Evolutionary conservation across 1,140 invertebrate genomes (phyloP), one percentile per base, ranked within the genome.

Genomic region (Meloidogyne hapla): DNA sequence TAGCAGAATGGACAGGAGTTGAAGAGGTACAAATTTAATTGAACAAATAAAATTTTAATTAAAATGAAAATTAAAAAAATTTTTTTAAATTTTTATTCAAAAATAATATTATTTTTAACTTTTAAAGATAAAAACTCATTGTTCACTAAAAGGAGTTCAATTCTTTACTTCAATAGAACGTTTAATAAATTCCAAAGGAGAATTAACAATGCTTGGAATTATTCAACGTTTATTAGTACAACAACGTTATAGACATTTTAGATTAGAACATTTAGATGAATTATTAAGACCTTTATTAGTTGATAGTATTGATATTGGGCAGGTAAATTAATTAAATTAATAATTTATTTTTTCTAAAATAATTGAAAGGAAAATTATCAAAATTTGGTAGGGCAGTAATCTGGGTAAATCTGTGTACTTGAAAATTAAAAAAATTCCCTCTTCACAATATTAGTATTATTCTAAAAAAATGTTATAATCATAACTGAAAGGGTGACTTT

Each of bases 61-160:
- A 8, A 33, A 6, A 4, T 33, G 33, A 33, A 33, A 33, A 33
- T 6, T 33, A 6, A 33, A 33, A 33, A 5, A 8, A 33, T 33
- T 33, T 6, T 33, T 33, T 33, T 6, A 33, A 33, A 6, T 40
- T 12, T 38, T 68, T 4, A 13, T 26, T 26, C 9, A 65, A 25
- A 25, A 65, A 65, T 5, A 18, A 66, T 25, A 10, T 23, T 72
- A 18, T 18, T 25, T 10, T 12, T 42, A 9, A 72, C 8, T 74
- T 74, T 10, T 72, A n/a, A n/a, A 78, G 77, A 79, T 78, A 26
- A 56, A 79, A 61, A 63, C 79, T 18, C 77, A 80, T 61, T 81
- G 80, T 69, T 80, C 68, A 23, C 18, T 64, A 15, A 82, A 83
- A 78, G 79, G 80, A 12, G 69, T 67, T 26, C 78, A 83, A 79